Percentiles rank a stretch among this genome's conserved stretches.
Conservation (phyloP, 2,888 invertebrate genomes). For the Gymnocheta viridis region DNA sequence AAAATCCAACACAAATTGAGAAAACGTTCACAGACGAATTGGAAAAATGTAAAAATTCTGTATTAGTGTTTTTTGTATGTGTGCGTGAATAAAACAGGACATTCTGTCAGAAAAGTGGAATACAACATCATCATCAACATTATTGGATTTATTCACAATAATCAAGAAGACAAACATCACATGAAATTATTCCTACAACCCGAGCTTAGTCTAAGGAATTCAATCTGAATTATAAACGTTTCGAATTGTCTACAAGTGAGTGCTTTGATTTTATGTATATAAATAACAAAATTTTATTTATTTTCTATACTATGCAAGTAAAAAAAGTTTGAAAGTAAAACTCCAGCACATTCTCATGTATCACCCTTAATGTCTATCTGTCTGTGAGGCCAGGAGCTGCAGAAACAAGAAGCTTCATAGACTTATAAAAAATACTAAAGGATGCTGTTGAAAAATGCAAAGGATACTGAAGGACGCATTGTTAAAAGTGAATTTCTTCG, state of each 20-base stretch:
- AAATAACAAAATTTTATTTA: neutral
- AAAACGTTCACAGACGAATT: neutral
- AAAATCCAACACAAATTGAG: neutral
- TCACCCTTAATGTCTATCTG: too few relatives aligned
- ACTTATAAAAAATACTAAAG: too few relatives aligned
- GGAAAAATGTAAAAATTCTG: conserved; percentile 22
- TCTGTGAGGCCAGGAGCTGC: too few relatives aligned
- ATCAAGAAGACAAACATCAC: conserved; percentile 14
- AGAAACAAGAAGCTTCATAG: too few relatives aligned
- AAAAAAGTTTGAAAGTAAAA: neutral
- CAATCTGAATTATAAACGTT: neutral
- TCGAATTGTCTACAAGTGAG: conserved; percentile 32
- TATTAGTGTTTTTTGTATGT: conserved; percentile 36
- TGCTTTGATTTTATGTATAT: neutral
- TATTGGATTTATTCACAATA: neutral
- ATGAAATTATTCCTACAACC: conserved; percentile 19
- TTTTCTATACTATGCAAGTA: too few relatives aligned
- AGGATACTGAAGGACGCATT: too few relatives aligned
- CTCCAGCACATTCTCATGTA: too few relatives aligned
- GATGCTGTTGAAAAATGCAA: too few relatives aligned
- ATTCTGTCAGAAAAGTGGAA: conserved; percentile 38
- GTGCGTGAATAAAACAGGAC: conserved; percentile 45
- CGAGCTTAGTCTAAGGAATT: conserved; percentile 25
- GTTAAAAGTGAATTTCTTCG: too few relatives aligned
- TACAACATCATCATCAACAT: conserved; percentile 35